Evolutionary conservation across 2,797 vertebrate genomes (phyloP).

Genomic region (Acrossocheilus wenchowensis): DNA sequence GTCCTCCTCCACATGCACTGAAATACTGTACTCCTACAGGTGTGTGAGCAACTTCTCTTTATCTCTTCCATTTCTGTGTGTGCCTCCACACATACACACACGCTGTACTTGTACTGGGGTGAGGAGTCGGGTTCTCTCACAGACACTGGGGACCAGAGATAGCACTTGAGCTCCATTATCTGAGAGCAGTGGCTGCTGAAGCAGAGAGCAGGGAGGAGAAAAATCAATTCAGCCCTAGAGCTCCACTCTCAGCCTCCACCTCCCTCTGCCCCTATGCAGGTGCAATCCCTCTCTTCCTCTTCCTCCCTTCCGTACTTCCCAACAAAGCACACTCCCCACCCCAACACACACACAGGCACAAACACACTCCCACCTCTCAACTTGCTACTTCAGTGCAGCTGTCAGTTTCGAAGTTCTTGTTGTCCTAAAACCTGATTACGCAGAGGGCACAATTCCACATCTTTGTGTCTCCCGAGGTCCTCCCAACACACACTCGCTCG

Average conservation of each 20-base stretch:
- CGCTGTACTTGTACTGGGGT: conserved; percentile 29
- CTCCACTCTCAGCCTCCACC: conserved; percentile 42
- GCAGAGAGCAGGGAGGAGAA: conserved; percentile 44
- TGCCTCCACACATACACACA: conserved; percentile 20
- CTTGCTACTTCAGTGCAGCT: conserved; percentile 26
- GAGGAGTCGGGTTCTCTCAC: conserved; percentile 47
- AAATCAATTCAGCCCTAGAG: conserved; percentile 53
- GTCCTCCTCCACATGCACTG: not conserved
- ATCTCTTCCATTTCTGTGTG: conserved; percentile 12
- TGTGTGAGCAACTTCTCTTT: conserved; percentile 34
- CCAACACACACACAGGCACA: not conserved
- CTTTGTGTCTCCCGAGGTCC: conserved; percentile 15
- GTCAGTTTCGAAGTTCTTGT: conserved; percentile 35
- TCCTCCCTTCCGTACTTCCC: conserved; percentile 12
- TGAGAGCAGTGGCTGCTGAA: conserved; percentile 48
- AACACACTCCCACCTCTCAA: conserved; percentile 8
- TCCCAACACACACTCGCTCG: not conserved
- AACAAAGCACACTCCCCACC: conserved; percentile 28
- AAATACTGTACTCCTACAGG: conserved; percentile 41
- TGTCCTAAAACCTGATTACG: conserved; percentile 49
- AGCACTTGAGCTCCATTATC: conserved; percentile 59
- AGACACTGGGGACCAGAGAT: conserved; percentile 55
- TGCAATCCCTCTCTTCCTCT: conserved; percentile 48
- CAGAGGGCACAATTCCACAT: conserved; percentile 38
- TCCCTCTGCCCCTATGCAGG: conserved; percentile 27